A percentile compares a stretch with the other conserved stretches of the same genome.
phyloP scores from a whole-genome alignment of 2,113 vertebrate species.

The Athene cunicularia region DNA sequence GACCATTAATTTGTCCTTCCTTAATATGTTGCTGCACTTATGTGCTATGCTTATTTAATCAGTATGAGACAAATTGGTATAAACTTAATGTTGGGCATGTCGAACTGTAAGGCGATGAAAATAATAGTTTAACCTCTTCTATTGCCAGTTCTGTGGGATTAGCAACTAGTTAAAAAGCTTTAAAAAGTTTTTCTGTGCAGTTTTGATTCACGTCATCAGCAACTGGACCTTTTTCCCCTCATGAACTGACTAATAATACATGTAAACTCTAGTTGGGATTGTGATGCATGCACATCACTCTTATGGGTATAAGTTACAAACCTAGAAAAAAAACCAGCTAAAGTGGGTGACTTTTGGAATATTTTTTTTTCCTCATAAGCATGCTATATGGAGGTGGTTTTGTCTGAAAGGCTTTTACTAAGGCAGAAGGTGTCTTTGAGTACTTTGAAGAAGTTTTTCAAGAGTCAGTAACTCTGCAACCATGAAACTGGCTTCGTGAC shows the following conservation, averaged over 20 bases:
- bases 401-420: neutral
- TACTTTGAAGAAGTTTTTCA: neutral
- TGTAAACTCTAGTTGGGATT: neutral
- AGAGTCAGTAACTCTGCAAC: neutral
- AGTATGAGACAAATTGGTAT: neutral
- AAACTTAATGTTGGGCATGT: neutral
- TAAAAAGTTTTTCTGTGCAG: neutral
- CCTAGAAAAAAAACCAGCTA: neutral
- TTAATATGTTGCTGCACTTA: neutral
- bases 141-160: neutral
- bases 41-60: neutral
- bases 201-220: neutral
- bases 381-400: neutral
- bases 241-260: neutral
- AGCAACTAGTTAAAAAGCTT: neutral
- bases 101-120: neutral
- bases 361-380: neutral
- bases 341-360: neutral
- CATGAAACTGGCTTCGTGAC: neutral
- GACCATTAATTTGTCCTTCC: neutral
- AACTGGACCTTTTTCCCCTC: neutral
- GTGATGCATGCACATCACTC: neutral
- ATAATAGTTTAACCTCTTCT: neutral
- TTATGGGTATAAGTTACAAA: neutral
- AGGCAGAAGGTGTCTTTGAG: neutral